Evolutionary conservation across 2,113 vertebrate genomes (phyloP).

Genomic region (Sinocyclocheilus rhinocerous): DNA sequence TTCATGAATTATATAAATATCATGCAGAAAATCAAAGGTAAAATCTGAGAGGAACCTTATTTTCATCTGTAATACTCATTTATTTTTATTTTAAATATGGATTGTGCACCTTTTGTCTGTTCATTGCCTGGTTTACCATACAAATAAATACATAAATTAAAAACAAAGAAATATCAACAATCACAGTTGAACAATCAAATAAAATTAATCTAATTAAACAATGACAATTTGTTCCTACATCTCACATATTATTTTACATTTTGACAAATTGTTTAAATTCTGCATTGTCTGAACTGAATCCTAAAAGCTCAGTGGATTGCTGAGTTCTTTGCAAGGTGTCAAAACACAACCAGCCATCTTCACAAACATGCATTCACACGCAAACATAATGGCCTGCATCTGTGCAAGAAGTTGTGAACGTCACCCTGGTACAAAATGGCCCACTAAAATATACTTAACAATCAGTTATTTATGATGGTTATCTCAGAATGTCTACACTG

Average conservation of each 20-base stretch:
- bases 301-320: background rate
- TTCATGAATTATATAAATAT: background rate
- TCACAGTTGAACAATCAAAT: too few relatives aligned
- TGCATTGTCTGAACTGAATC: background rate
- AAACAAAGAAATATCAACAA: background rate
- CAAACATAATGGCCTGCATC: background rate
- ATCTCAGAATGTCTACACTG: too few relatives aligned
- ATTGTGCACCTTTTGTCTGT: background rate
- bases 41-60: background rate
- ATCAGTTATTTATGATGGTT: background rate
- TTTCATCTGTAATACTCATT: background rate
- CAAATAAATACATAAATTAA: background rate
- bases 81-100: background rate
- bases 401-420: slow-evolving; percentile 34
- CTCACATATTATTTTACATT: background rate
- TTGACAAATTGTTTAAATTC: too few relatives aligned
- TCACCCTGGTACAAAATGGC: slow-evolving; percentile 35
- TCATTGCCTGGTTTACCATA: background rate
- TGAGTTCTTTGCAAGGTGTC: background rate
- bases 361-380: slow-evolving; percentile 13
- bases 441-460: background rate
- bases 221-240: background rate
- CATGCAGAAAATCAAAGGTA: background rate
- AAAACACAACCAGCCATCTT: background rate
- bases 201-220: background rate